These are phyloP conservation scores for Nasalis larvatus DNA, from an alignment of 2,113 vertebrate genomes.

Conservation along the genomic window DNA sequence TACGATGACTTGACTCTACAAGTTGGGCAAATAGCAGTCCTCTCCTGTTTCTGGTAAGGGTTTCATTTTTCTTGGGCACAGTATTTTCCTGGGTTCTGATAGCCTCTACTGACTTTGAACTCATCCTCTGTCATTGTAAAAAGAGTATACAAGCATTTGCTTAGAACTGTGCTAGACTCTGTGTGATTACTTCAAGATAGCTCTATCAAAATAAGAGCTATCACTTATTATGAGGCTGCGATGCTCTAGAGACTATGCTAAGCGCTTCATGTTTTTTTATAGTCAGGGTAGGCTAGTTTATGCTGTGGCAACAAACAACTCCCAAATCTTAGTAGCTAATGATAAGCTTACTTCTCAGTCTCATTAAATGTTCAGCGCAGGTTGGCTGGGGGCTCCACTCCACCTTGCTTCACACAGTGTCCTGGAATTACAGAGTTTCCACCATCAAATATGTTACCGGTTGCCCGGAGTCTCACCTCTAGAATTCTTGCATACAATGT, in stretches of 20 bases:
- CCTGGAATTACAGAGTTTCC: neutral
- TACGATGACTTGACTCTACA: neutral
- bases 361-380: neutral
- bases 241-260: neutral
- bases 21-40: neutral
- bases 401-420: neutral
- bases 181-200: neutral
- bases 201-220: neutral
- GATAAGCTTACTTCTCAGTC: neutral
- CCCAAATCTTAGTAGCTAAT: neutral
- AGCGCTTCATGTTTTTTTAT: neutral
- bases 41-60: neutral
- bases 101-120: neutral
- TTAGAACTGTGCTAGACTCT: neutral
- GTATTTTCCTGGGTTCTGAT: neutral
- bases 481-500: slow-evolving; percentile 39
- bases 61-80: neutral
- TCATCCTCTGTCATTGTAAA: neutral
- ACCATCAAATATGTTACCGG: neutral
- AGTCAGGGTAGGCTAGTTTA: neutral
- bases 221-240: neutral
- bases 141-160: neutral
- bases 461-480: neutral
- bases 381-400: neutral
- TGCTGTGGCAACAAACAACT: neutral